Evolutionary conservation across 2,797 vertebrate species (phyloP).

Genomic region (Lepilemur ruficaudatus): DNA sequence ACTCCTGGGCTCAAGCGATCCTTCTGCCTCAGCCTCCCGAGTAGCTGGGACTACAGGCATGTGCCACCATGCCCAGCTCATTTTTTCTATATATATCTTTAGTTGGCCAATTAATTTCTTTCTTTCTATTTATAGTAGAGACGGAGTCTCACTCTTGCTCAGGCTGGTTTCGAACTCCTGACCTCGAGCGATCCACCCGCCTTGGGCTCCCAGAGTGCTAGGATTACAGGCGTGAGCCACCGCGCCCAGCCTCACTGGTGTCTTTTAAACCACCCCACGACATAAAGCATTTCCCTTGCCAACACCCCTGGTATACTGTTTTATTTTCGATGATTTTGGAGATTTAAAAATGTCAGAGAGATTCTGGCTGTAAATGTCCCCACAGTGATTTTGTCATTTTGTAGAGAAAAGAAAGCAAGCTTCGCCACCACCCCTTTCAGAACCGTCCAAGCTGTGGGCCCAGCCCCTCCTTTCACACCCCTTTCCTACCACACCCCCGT

Average conservation of each 20-base stretch:
- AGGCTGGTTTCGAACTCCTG: too few relatives aligned
- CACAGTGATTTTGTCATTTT: slow-evolving; percentile 68
- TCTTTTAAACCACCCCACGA: slow-evolving; percentile 70
- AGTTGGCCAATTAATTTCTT: too few relatives aligned
- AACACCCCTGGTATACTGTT: slow-evolving; percentile 67
- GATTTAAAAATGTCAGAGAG: slow-evolving; percentile 73
- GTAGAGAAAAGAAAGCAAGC: slow-evolving; percentile 61
- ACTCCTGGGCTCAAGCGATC: too few relatives aligned
- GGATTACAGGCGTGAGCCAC: too few relatives aligned
- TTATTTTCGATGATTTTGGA: slow-evolving; percentile 76
- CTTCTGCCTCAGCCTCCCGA: too few relatives aligned
- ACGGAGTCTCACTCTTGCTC: too few relatives aligned
- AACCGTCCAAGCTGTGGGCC: slow-evolving; percentile 36
- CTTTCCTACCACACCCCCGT: slow-evolving; percentile 54
- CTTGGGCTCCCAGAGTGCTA: too few relatives aligned
- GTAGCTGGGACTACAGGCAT: too few relatives aligned
- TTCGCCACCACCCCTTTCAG: slow-evolving; percentile 50
- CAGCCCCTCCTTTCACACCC: slow-evolving; percentile 55
- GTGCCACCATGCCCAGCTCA: too few relatives aligned
- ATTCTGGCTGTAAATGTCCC: slow-evolving; percentile 72
- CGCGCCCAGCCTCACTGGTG: slow-evolving; percentile 40
- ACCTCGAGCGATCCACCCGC: too few relatives aligned
- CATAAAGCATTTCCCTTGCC: slow-evolving; percentile 64
- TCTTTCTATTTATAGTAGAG: too few relatives aligned
- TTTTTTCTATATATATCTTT: too few relatives aligned